A percentile compares a stretch with the other conserved stretches of the same genome.
phyloP scores from a whole-genome alignment of 2,888 invertebrate species.

The Hoplodrina blanda region DNA sequence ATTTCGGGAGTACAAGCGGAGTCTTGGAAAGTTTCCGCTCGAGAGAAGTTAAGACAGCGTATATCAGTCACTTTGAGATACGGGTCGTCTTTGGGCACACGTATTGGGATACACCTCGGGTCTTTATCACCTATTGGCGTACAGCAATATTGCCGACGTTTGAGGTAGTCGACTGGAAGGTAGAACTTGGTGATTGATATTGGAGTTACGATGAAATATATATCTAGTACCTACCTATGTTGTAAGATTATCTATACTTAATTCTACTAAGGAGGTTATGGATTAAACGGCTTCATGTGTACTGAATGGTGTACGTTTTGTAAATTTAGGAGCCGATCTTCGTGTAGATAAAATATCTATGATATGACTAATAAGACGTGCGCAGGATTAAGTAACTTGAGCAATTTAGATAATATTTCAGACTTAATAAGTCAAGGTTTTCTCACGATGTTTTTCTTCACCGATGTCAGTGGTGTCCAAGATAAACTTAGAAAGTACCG shows the following conservation, averaged over 20 bases:
- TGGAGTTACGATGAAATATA: slow-evolving; percentile 14
- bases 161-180: slow-evolving; percentile 77
- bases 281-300: too few species aligned
- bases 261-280: not conserved
- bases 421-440: too few species aligned
- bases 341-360: too few species aligned
- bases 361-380: too few species aligned
- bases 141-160: slow-evolving; percentile 75
- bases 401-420: too few species aligned
- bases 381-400: too few species aligned
- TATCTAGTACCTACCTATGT: not conserved
- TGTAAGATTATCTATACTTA: not conserved
- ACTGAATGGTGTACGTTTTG: too few species aligned
- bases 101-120: slow-evolving; percentile 77
- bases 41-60: slow-evolving; percentile 81
- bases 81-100: slow-evolving; percentile 79
- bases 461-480: too few species aligned
- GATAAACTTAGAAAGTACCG: too few species aligned
- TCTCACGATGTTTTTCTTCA: too few species aligned
- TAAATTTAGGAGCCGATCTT: too few species aligned
- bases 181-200: slow-evolving; percentile 28
- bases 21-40: slow-evolving; percentile 84
- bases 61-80: slow-evolving; percentile 82
- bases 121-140: slow-evolving; percentile 69
- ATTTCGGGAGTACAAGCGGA: slow-evolving; percentile 76